Base-by-base conservation (phyloP, 2,113 vertebrate genomes). In the Sinosuthora webbiana region DNA sequence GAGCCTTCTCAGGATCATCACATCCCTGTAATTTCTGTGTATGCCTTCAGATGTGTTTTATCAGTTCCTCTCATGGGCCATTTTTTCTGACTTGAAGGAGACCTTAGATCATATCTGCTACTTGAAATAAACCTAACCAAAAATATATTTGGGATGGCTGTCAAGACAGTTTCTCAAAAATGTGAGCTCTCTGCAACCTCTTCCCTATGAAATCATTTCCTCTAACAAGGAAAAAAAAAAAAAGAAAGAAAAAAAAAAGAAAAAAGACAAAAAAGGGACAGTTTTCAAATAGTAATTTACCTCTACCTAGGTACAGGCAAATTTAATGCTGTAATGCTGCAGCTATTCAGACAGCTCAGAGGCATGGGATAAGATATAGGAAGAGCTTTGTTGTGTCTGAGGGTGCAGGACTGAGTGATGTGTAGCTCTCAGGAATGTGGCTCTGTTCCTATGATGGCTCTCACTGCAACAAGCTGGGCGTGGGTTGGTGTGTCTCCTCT, bases 381-480 rank as follows among this genome's bases (percentile, higher is more conserved):
- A 81, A 89, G 27, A 82, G 49, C 35, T 94, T 49, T 79, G 39
- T 35, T 39, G 31, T 62, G 41, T 62, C 50, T 70, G 49, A 44
- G 63, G 41, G 20, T 11, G 6, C 27, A 44, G 59, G 33, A 37
- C 13, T 45, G 59, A 80, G 55, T 11, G 52, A 86, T 17, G 30
- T 53, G 65, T 22, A 37, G 30, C 56, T 53, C 18, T 3, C 0
- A n/a, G 49, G 56, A 85, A 90, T 0, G 0, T 18, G 45, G n/a
- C 25, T 91, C 60, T 79, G 16, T 65, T 91, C 60, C 53, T 50
- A 2, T 11, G 19, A 30, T 0, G 0, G 25, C 22, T 94, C 15
- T 75, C 31, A 62, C 53, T 50, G 53, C 57, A 62, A 8, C 2
- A 9, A 73, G 37, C 44, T 49, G 39, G 2, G 1, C 14, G 4